Percentiles rank a stretch among this genome's conserved stretches.
Evolutionary conservation across 2,888 invertebrate genomes (phyloP).

Genomic region (Caenorhabditis sp.): DNA sequence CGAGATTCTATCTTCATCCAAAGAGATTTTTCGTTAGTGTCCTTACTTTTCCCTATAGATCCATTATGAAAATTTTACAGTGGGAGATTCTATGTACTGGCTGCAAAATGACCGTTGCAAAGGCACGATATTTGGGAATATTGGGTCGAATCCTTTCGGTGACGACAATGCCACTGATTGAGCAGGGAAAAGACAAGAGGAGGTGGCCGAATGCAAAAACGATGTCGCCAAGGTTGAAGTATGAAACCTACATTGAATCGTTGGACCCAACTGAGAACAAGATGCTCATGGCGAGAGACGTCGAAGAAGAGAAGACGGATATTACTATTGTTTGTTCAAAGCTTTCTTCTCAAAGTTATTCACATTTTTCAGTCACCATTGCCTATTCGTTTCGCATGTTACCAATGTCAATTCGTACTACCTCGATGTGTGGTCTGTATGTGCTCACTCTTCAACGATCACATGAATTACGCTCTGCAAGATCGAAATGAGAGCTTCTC

Average conservation of each 20-base stretch:
- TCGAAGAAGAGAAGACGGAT: conserved; percentile 42
- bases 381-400: conserved; percentile 35
- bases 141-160: conserved; percentile 35
- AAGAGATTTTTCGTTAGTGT: conserved; percentile 14
- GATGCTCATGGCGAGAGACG: conserved; percentile 40
- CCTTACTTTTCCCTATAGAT: neutral
- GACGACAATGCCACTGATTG: conserved; percentile 37
- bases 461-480: conserved; percentile 30
- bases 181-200: conserved; percentile 35
- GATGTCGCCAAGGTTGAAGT: conserved; percentile 22
- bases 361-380: conserved; percentile 27
- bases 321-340: conserved; percentile 19
- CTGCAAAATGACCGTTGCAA: conserved; percentile 28
- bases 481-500: conserved; percentile 17
- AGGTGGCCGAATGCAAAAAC: conserved; percentile 40
- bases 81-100: conserved; percentile 35
- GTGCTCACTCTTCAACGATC: conserved; percentile 27
- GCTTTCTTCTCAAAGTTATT: no score
- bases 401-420: conserved; percentile 36
- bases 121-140: conserved; percentile 22
- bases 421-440: conserved; percentile 46
- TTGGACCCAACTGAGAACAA: conserved; percentile 40
- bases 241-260: conserved; percentile 37
- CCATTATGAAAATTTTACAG: conserved; percentile 6
- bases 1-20: conserved; percentile 12